A percentile compares a stretch with the other conserved stretches of the same genome.
phyloP scores from a whole-genome alignment of 2,888 invertebrate species.

The Junonia oenone region DNA sequence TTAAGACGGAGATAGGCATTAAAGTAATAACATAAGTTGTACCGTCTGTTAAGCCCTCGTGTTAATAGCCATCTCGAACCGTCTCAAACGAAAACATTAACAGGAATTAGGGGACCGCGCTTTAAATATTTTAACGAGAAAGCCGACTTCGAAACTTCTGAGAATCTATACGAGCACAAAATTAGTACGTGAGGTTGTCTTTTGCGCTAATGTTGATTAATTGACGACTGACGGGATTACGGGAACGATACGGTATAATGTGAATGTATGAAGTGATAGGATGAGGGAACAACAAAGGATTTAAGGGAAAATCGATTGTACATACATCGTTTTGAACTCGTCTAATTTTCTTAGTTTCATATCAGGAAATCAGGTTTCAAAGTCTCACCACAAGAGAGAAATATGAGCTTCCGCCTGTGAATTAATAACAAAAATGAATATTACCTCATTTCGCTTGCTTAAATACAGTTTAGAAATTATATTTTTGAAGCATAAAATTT shows the following conservation, averaged over 20 bases:
- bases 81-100: constrained; percentile 4
- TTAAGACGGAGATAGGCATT: not conserved
- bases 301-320: too few species aligned
- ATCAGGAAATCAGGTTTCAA: too few species aligned
- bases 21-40: constrained; percentile 3
- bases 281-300: too few species aligned
- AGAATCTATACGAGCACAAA: not conserved
- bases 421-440: not conserved
- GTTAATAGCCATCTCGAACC: constrained; percentile 5
- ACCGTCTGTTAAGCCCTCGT: not conserved
- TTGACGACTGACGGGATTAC: not conserved
- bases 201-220: not conserved
- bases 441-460: not conserved
- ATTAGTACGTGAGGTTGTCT: not conserved
- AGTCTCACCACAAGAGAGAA: not conserved
- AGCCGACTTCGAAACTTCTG: not conserved
- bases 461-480: not conserved
- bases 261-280: too few species aligned
- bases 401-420: not conserved
- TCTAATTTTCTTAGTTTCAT: too few species aligned
- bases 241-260: not conserved
- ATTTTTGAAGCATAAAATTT: not conserved
- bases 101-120: constrained; percentile 1
- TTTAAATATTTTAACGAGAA: not conserved
- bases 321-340: too few species aligned